Evolutionary conservation across 2,797 vertebrate genomes (phyloP).

Genomic region (Gallirallus australis): DNA sequence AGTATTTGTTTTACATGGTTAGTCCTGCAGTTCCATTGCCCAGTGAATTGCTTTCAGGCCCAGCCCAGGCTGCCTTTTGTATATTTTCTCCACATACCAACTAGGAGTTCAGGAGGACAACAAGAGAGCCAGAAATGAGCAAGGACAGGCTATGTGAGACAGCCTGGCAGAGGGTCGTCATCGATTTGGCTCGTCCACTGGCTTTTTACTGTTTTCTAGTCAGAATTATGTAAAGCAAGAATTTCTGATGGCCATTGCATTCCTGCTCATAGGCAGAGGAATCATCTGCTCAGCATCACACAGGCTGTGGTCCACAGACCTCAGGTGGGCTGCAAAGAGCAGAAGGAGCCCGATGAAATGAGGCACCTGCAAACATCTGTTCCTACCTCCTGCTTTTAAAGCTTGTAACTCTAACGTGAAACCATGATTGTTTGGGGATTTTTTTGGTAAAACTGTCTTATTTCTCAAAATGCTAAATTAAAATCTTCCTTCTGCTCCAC

Average conservation of each 20-base stretch:
- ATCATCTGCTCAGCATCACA: background rate
- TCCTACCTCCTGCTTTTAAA: background rate
- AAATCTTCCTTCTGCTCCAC: background rate
- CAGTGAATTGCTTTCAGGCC: background rate
- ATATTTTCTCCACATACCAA: background rate
- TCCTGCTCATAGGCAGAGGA: background rate
- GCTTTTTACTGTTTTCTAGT: background rate
- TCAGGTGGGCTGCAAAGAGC: background rate
- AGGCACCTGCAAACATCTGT: background rate
- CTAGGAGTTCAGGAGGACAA: background rate
- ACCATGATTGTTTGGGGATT: rapidly evolving
- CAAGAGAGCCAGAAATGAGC: background rate
- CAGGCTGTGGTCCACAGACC: background rate
- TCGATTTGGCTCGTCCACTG: background rate
- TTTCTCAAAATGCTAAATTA: background rate
- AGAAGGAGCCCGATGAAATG: background rate
- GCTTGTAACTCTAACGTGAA: background rate
- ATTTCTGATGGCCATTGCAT: background rate
- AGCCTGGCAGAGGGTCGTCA: background rate
- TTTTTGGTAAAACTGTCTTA: background rate
- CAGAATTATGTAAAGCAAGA: background rate
- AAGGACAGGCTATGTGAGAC: background rate
- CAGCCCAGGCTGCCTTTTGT: background rate
- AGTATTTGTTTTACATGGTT: background rate
- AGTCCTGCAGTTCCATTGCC: background rate